Percentiles rank a stretch among this genome's conserved stretches.
Conservation (phyloP, 2,888 invertebrate genomes). For the Eledone cirrhosa region DNA sequence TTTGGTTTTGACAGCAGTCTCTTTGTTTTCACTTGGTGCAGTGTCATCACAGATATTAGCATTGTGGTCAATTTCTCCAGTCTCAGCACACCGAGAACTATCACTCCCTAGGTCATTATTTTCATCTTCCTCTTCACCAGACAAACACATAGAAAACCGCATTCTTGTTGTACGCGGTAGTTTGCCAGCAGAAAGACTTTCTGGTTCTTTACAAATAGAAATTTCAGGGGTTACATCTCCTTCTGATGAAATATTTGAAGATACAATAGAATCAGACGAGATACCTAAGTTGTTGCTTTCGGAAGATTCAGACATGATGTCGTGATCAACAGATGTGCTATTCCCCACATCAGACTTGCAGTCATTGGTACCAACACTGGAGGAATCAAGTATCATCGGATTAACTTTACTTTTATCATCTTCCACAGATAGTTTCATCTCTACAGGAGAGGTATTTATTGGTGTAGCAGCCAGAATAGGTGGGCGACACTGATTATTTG, state of each 20-base stretch:
- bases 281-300: background rate
- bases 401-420: too few species aligned
- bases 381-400: background rate
- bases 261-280: background rate
- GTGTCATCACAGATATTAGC: constrained; percentile 23
- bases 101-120: background rate
- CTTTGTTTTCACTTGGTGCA: constrained; percentile 21
- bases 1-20: background rate
- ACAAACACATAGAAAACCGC: constrained; percentile 17
- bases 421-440: background rate
- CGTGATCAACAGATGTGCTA: background rate
- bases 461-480: background rate
- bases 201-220: constrained; percentile 2
- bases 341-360: too few species aligned
- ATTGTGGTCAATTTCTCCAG: constrained; percentile 21
- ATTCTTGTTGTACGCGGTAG: background rate
- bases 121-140: constrained; percentile 6
- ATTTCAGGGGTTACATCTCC: background rate
- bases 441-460: background rate
- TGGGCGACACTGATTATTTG: background rate
- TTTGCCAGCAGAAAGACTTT: background rate
- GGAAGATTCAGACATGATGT: background rate
- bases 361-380: background rate
- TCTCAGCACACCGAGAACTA: constrained; percentile 7
- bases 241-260: background rate